Percentiles rank a stretch among this genome's conserved stretches.
These are phyloP conservation scores for Pterostichus niger DNA, from an alignment of 2,888 invertebrate species.

Conservation along the genomic window DNA sequence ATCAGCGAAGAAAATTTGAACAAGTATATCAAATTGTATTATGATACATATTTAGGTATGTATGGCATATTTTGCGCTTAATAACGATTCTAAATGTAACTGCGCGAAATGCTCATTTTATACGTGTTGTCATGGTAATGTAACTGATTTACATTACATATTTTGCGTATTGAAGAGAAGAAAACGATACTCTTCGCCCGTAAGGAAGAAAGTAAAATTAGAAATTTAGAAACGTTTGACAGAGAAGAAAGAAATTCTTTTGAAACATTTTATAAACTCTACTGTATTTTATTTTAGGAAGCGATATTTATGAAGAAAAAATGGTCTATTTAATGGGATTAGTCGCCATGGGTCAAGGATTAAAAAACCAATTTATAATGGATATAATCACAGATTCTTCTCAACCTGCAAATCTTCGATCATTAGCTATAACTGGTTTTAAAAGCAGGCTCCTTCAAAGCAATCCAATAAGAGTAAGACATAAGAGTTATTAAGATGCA, in stretches of 20 bases:
- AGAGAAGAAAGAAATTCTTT: too few species aligned
- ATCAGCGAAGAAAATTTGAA: slow-evolving; percentile 6
- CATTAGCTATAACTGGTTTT: slow-evolving; percentile 48
- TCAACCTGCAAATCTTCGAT: slow-evolving; percentile 15
- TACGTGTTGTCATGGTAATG: too few species aligned
- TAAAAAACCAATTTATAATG: slow-evolving; percentile 7
- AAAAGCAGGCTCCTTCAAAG: not conserved
- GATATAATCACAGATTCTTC: slow-evolving; percentile 12
- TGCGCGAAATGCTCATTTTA: too few species aligned
- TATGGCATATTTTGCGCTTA: not conserved
- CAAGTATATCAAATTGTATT: not conserved
- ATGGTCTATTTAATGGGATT: slow-evolving; percentile 54
- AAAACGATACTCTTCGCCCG: too few species aligned
- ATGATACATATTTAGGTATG: slow-evolving; percentile 6
- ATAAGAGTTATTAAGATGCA: too few species aligned
- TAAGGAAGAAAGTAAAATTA: too few species aligned
- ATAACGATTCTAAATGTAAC: too few species aligned
- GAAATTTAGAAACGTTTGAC: too few species aligned
- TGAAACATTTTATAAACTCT: too few species aligned
- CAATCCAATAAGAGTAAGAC: not conserved
- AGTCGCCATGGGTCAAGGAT: slow-evolving; percentile 24
- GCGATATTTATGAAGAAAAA: slow-evolving; percentile 2
- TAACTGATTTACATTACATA: too few species aligned
- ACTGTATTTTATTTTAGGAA: not conserved
- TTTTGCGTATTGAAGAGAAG: too few species aligned